Evolutionary conservation across 2,113 vertebrate species (phyloP).

Genomic region (Aix galericulata): DNA sequence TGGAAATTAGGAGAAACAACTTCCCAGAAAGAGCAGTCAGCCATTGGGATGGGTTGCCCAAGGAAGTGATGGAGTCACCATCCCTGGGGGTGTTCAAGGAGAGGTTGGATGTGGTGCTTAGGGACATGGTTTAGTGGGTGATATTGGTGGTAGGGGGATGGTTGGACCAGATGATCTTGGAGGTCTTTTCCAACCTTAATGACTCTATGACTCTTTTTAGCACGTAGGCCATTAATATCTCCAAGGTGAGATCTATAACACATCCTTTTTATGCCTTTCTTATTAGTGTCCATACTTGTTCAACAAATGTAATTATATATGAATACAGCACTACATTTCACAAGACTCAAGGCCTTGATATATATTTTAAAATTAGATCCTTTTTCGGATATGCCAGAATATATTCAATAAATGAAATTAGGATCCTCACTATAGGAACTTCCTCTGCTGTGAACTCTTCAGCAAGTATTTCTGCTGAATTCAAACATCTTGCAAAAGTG

Average conservation of each 20-base stretch:
- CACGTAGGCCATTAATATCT: background rate
- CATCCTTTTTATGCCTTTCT: background rate
- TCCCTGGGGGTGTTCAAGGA: too few relatives aligned
- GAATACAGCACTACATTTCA: background rate
- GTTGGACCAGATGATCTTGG: too few relatives aligned
- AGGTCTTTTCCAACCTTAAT: too few relatives aligned
- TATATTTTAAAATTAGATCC: background rate
- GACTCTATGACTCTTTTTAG: background rate
- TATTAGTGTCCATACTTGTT: background rate
- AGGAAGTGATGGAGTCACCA: too few relatives aligned
- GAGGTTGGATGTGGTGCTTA: too few relatives aligned
- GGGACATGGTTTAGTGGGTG: too few relatives aligned
- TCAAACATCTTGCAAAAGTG: background rate
- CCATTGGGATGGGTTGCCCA: too few relatives aligned
- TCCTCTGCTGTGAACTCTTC: slow-evolving; percentile 1
- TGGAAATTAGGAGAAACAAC: too few relatives aligned
- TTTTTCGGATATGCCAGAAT: background rate
- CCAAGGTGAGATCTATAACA: background rate
- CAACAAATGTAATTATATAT: background rate
- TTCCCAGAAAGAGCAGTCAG: too few relatives aligned
- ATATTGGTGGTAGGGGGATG: too few relatives aligned
- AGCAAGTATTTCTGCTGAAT: slow-evolving; percentile 35
- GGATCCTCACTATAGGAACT: background rate
- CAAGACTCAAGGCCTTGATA: background rate
- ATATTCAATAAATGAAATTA: background rate